A percentile compares a stretch with the other conserved stretches of the same genome.
These are phyloP conservation scores for Pimephales promelas DNA, from an alignment of 2,113 vertebrate species.

Conservation along the genomic window DNA sequence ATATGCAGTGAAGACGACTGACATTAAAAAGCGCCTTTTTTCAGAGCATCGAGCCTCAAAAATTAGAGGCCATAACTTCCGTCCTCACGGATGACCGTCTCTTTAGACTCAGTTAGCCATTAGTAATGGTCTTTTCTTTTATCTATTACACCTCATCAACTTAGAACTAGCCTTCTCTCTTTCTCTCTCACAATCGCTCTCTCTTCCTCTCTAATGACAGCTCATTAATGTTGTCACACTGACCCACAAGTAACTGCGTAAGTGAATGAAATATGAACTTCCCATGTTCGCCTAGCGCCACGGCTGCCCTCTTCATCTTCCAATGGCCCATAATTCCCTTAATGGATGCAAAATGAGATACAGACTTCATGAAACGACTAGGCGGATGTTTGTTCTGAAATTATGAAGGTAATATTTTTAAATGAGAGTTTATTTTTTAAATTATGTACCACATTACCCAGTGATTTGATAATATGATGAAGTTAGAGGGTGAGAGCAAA, in stretches of 20 bases:
- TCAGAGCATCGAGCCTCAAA: constrained; percentile 60
- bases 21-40: constrained; percentile 59
- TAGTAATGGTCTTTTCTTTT: constrained; percentile 70
- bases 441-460: not conserved
- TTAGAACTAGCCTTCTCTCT: constrained; percentile 62
- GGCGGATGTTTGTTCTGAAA: constrained; percentile 31
- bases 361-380: constrained; percentile 21
- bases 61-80: constrained; percentile 65
- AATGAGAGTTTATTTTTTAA: constrained; percentile 19
- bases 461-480: constrained; percentile 16
- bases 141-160: constrained; percentile 76
- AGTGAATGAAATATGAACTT: constrained; percentile 76
- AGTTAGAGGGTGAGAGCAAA: not conserved
- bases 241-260: constrained; percentile 67
- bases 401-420: constrained; percentile 40
- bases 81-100: constrained; percentile 67
- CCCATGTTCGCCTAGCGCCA: constrained; percentile 63
- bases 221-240: constrained; percentile 72
- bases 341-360: constrained; percentile 34
- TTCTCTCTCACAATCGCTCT: constrained; percentile 74
- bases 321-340: constrained; percentile 26
- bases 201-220: constrained; percentile 72
- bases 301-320: constrained; percentile 54
- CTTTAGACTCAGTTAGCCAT: constrained; percentile 77
- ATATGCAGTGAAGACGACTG: constrained; percentile 52